phyloP scores from a whole-genome alignment of 1,140 invertebrate species.

The Lineus longissimus region DNA sequence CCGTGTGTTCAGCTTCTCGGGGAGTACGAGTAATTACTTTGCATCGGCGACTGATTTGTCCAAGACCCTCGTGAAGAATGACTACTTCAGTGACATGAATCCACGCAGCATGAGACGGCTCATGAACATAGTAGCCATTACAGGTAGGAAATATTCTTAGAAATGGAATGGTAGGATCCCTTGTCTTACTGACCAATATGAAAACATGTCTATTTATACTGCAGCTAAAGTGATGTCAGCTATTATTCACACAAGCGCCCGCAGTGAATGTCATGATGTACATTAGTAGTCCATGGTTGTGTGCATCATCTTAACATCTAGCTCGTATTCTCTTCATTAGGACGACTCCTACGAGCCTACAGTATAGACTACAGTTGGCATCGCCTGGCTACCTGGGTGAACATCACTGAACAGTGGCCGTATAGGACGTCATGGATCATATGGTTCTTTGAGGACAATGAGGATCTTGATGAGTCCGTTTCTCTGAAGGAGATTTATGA shows the following conservation, averaged over 20 bases:
- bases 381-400: slow-evolving; percentile 93
- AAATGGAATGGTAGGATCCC: not conserved
- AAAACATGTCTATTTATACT: too few species aligned
- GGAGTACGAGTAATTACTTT: slow-evolving; percentile 8
- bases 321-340: slow-evolving; percentile 49
- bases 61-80: slow-evolving; percentile 44
- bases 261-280: too few species aligned
- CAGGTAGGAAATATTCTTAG: too few species aligned
- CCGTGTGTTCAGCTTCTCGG: not conserved
- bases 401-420: slow-evolving; percentile 98
- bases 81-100: slow-evolving; percentile 77
- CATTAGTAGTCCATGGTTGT: too few species aligned
- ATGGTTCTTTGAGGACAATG: slow-evolving; percentile 83
- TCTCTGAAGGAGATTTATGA: slow-evolving; percentile 86
- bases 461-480: slow-evolving; percentile 82
- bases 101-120: slow-evolving; percentile 91
- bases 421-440: slow-evolving; percentile 96
- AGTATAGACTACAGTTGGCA: slow-evolving; percentile 99
- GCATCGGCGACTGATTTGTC: slow-evolving; percentile 46
- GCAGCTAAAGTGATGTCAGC: too few species aligned
- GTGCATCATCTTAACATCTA: too few species aligned
- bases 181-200: too few species aligned
- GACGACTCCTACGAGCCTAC: slow-evolving; percentile 92
- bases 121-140: slow-evolving; percentile 97
- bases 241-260: too few species aligned